phyloP scores from a whole-genome alignment of 1,140 invertebrate species.

The Ooceraea biroi region DNA sequence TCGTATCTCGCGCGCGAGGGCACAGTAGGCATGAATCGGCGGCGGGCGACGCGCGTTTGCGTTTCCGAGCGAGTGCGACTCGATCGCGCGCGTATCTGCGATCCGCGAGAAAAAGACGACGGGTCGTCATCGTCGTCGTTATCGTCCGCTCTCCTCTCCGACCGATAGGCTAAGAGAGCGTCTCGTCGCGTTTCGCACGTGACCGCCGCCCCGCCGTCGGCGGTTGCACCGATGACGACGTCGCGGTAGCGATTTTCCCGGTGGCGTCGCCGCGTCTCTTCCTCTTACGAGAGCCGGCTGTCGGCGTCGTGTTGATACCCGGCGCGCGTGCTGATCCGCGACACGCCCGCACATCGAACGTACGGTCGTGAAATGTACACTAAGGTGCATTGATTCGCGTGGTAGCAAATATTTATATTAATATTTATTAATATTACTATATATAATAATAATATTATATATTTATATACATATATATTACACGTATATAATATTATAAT shows the following conservation, averaged over 20 bases:
- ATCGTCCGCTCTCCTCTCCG: not conserved
- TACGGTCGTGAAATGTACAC: conserved; percentile 28
- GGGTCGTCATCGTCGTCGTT: not conserved
- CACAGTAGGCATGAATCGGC: conserved; percentile 43
- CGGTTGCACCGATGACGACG: conserved; percentile 11
- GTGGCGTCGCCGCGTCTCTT: not conserved
- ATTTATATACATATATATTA: too few relatives aligned
- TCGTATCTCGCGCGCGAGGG: conserved; percentile 29
- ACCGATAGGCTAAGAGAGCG: not conserved
- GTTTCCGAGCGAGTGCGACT: conserved; percentile 21
- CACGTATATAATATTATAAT: too few relatives aligned
- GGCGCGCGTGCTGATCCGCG: not conserved
- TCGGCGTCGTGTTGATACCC: not conserved
- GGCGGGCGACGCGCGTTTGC: conserved; percentile 4
- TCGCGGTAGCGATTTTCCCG: not conserved
- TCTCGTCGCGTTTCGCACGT: not conserved
- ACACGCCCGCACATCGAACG: not conserved
- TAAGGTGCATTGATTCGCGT: too few relatives aligned
- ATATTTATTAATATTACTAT: too few relatives aligned
- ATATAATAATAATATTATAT: too few relatives aligned
- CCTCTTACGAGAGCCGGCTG: not conserved
- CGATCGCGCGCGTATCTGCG: conserved; percentile 8
- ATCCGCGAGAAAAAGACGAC: conserved; percentile 12
- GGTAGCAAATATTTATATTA: too few relatives aligned
- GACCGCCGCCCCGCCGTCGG: not conserved